Percentiles rank a stretch among this genome's conserved stretches.
phyloP scores from a whole-genome alignment of 2,888 invertebrate species.

The Oscheius sp. region DNA sequence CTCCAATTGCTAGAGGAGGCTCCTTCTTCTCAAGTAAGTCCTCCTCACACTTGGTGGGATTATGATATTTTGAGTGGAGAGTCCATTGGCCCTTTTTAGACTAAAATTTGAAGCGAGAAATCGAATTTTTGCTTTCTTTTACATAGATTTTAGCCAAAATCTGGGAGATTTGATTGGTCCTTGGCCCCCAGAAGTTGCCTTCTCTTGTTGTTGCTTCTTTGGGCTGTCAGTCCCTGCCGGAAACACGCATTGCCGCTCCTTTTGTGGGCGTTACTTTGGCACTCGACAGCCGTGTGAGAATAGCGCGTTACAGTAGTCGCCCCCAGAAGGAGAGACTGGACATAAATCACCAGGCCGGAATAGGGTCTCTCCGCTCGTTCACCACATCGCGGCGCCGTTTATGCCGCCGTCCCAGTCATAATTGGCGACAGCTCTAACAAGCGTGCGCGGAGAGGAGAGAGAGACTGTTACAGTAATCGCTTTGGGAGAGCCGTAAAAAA shows the following conservation, averaged over 20 bases:
- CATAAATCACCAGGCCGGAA: slow-evolving; percentile 34
- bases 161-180: too few relatives aligned
- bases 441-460: too few relatives aligned
- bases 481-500: too few relatives aligned
- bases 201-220: too few relatives aligned
- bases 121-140: too few relatives aligned
- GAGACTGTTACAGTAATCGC: not conserved
- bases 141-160: too few relatives aligned
- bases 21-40: slow-evolving; percentile 52
- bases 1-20: slow-evolving; percentile 69
- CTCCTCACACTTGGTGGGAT: not conserved
- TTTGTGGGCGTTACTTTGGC: slow-evolving; percentile 28
- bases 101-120: too few relatives aligned
- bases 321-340: too few relatives aligned
- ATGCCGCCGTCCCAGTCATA: slow-evolving; percentile 14
- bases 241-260: slow-evolving; percentile 28
- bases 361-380: too few relatives aligned
- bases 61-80: too few relatives aligned
- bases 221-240: not conserved
- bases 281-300: slow-evolving; percentile 24
- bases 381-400: slow-evolving; percentile 18
- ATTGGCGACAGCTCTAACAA: slow-evolving; percentile 26
- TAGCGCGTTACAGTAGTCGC: slow-evolving; percentile 35
- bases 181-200: too few relatives aligned
- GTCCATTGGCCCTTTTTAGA: too few relatives aligned